Conservation (phyloP, 2,888 invertebrate species). For the Atethmia centrago region DNA sequence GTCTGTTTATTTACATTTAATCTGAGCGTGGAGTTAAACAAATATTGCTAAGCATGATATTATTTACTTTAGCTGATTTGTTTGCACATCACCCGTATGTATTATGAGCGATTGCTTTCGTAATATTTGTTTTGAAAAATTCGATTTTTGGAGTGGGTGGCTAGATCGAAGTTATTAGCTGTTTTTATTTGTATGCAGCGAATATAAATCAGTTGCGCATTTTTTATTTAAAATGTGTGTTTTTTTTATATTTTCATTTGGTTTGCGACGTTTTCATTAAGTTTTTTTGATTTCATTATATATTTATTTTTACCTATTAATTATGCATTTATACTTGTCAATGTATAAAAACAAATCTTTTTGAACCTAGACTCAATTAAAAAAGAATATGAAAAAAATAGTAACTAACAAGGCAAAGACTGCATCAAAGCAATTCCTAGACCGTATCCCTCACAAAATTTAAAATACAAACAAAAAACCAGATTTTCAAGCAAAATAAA, state of each 20-base stretch:
- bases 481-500: constrained; percentile 43
- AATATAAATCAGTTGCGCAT: background rate
- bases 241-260: background rate
- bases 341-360: background rate
- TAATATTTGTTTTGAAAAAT: constrained; percentile 56
- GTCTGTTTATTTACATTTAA: constrained; percentile 63
- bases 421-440: constrained; percentile 8
- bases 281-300: background rate
- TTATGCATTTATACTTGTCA: no score
- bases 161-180: background rate
- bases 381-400: background rate
- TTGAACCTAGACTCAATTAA: background rate
- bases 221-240: background rate
- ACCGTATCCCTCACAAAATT: background rate
- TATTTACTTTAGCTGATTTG: constrained; percentile 67
- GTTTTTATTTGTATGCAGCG: background rate
- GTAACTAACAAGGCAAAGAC: background rate
- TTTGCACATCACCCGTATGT: constrained; percentile 57
- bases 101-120: constrained; percentile 61
- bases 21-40: constrained; percentile 63
- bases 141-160: constrained; percentile 25
- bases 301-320: background rate
- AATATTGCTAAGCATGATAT: constrained; percentile 66
- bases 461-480: constrained; percentile 24
- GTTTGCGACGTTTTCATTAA: no score